Evolutionary conservation across 2,797 vertebrate genomes (phyloP).

Genomic region (Echiichthys vipera): DNA sequence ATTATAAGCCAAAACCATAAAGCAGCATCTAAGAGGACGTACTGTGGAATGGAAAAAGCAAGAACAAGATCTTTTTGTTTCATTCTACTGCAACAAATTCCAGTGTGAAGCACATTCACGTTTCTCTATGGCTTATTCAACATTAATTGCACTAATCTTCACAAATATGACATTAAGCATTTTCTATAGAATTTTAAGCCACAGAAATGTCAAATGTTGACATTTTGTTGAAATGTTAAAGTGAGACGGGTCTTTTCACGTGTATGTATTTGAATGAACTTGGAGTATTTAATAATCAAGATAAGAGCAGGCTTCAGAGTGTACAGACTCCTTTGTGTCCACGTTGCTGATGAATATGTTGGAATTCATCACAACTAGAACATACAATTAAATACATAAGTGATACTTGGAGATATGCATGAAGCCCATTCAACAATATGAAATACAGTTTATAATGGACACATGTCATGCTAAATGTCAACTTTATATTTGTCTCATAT

Average conservation of each 20-base stretch:
- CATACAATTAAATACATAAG: neutral
- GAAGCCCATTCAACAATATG: neutral
- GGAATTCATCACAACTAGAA: neutral
- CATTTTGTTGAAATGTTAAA: neutral
- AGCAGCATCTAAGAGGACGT: neutral
- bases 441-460: neutral
- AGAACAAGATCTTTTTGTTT: too few species aligned
- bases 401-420: neutral
- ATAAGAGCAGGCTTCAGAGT: neutral
- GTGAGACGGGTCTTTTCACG: neutral
- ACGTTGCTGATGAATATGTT: neutral
- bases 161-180: conserved; percentile 8
- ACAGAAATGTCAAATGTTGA: neutral
- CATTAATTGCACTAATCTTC: neutral
- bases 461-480: too few species aligned
- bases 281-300: neutral
- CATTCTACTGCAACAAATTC: neutral
- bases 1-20: neutral
- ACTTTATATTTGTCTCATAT: neutral
- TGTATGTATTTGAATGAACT: neutral
- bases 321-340: neutral
- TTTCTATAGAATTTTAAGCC: neutral
- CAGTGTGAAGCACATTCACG: neutral
- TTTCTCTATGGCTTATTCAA: neutral
- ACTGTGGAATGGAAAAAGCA: neutral